phyloP scores from a whole-genome alignment of 2,797 vertebrate genomes.

The Brachyalestes nurse region DNA sequence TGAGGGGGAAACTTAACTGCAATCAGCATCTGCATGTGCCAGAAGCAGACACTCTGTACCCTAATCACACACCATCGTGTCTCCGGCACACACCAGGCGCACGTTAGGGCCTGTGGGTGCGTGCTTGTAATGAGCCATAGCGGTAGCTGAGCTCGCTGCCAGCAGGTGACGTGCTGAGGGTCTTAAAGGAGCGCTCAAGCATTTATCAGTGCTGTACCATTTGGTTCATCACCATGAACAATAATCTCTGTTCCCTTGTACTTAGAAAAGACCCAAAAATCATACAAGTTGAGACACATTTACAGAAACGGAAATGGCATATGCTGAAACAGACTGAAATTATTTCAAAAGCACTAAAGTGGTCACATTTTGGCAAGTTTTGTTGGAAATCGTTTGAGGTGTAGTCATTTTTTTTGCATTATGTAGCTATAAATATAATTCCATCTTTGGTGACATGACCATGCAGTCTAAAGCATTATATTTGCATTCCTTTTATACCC shows the following conservation, averaged over 20 bases:
- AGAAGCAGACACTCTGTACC: conserved; percentile 53
- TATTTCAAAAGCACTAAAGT: too few species aligned
- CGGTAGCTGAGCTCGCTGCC: not conserved
- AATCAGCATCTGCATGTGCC: conserved; percentile 59
- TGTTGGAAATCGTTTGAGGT: too few species aligned
- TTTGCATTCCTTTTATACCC: too few species aligned
- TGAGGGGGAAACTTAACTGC: conserved; percentile 49
- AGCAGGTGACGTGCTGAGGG: not conserved
- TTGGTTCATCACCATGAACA: not conserved
- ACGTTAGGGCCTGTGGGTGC: conserved; percentile 59
- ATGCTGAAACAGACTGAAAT: too few species aligned
- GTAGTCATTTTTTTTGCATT: too few species aligned
- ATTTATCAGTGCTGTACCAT: not conserved
- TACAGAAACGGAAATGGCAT: too few species aligned
- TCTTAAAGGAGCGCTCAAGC: not conserved
- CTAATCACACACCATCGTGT: conserved; percentile 63
- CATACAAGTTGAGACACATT: too few species aligned
- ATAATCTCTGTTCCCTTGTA: not conserved
- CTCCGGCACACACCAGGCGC: conserved; percentile 62
- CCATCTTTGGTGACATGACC: too few species aligned
- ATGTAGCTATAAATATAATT: too few species aligned
- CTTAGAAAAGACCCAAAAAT: not conserved
- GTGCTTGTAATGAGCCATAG: conserved; percentile 33
- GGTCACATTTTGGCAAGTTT: too few species aligned
- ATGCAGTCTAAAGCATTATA: too few species aligned